phyloP scores from a whole-genome alignment of 2,797 vertebrate genomes.

The Dicrostonyx torquatus region DNA sequence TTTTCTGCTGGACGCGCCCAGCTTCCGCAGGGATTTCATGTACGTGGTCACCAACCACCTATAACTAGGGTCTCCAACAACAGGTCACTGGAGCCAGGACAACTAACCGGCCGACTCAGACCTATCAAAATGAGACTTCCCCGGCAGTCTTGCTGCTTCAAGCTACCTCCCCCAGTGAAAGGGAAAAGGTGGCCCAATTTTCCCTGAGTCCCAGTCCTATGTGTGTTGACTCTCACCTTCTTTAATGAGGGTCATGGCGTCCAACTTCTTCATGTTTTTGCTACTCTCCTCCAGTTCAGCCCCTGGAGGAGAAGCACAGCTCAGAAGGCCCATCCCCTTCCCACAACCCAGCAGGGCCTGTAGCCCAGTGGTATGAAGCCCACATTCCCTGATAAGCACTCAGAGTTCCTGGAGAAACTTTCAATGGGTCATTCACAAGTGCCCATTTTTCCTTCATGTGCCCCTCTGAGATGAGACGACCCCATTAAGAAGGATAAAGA shows the following conservation, averaged over 20 bases:
- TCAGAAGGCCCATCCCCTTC: conserved; percentile 54
- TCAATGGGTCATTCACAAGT: conserved; percentile 22
- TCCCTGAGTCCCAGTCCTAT: background rate
- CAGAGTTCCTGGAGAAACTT: background rate
- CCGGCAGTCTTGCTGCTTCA: conserved; percentile 33
- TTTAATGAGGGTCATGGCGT: conserved; percentile 95
- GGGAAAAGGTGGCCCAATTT: background rate
- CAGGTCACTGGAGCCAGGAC: conserved; percentile 21
- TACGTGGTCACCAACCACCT: background rate
- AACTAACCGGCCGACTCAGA: background rate
- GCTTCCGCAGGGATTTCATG: conserved; percentile 20
- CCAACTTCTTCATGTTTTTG: conserved; percentile 92
- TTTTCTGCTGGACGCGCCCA: background rate
- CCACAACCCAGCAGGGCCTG: background rate
- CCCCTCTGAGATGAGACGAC: conserved; percentile 8
- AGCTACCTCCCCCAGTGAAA: background rate
- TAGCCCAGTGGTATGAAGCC: background rate
- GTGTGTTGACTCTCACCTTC: conserved; percentile 89
- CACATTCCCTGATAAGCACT: background rate
- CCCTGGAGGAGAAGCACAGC: conserved; percentile 85
- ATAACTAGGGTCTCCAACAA: background rate
- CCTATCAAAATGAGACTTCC: background rate
- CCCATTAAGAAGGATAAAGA: background rate
- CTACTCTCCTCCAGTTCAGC: conserved; percentile 90
- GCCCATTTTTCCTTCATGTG: conserved; percentile 26